These are phyloP conservation scores for Caenorhabditis panamensis DNA, from an alignment of 2,888 invertebrate species.

Conservation along the genomic window DNA sequence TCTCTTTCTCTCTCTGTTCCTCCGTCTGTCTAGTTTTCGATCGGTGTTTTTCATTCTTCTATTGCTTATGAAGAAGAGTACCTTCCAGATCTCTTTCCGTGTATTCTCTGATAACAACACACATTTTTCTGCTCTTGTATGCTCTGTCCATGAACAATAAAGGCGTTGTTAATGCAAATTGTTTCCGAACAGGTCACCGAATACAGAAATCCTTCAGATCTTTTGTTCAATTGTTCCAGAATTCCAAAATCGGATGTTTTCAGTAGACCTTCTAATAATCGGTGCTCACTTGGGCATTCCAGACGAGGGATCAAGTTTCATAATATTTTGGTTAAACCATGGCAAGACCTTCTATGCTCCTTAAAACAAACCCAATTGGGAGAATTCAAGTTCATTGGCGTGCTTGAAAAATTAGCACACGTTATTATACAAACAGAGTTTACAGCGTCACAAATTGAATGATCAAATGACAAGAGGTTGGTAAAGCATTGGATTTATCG, in stretches of 20 bases:
- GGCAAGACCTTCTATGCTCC: no score
- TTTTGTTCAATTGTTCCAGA: not conserved
- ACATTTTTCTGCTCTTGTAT: conserved; percentile 38
- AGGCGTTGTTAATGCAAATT: conserved; percentile 53
- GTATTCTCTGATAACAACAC: conserved; percentile 40
- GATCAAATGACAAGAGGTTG: conserved; percentile 40
- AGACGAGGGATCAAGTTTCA: conserved; percentile 19
- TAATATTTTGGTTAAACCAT: conserved; percentile 7
- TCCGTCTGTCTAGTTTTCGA: conserved; percentile 50
- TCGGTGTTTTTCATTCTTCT: conserved; percentile 35
- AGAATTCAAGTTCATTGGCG: not conserved
- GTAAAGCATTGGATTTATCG: conserved; percentile 72
- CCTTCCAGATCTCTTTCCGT: conserved; percentile 51
- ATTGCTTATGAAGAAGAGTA: conserved; percentile 24
- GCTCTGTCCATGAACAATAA: conserved; percentile 55
- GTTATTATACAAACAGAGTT: conserved; percentile 7
- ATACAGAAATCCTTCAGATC: not conserved
- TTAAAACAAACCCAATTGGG: no score
- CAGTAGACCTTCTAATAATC: not conserved
- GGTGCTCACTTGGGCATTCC: not conserved
- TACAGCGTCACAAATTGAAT: not conserved
- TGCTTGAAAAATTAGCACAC: not conserved
- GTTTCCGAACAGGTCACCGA: not conserved
- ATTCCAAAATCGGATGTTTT: not conserved
- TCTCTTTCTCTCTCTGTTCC: conserved; percentile 32